Conservation (phyloP, 1,140 invertebrate species). For the Oncopeltus fasciatus region DNA sequence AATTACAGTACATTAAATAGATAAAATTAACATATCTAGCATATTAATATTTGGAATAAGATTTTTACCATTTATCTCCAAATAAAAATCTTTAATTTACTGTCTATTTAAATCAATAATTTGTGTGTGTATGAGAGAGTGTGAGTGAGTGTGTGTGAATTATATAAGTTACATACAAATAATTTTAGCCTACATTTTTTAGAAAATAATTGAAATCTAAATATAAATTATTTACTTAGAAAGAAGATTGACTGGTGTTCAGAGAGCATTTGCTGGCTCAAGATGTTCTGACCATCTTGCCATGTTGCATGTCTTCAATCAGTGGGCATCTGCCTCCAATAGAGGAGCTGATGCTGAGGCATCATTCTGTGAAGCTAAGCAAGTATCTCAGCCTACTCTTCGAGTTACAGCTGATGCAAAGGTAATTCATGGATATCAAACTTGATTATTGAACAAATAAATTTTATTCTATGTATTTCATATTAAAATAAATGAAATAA, state of each 20-base stretch:
- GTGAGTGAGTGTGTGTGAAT: background rate
- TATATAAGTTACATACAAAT: too few relatives aligned
- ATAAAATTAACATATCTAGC: too few relatives aligned
- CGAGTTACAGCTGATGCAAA: conserved; percentile 84
- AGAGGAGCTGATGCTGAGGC: conserved; percentile 67
- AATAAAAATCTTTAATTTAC: too few relatives aligned
- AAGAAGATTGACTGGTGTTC: conserved; percentile 52
- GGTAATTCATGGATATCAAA: too few relatives aligned
- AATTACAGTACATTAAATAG: too few relatives aligned
- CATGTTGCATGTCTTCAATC: conserved; percentile 79
- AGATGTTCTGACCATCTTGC: conserved; percentile 89
- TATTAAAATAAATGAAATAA: too few relatives aligned
- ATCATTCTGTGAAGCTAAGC: conserved; percentile 80
- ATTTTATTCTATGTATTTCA: too few relatives aligned
- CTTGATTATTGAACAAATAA: too few relatives aligned
- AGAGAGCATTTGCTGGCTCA: conserved; percentile 68
- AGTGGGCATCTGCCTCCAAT: conserved; percentile 65
- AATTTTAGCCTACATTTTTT: background rate
- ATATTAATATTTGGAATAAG: too few relatives aligned
- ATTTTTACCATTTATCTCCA: too few relatives aligned
- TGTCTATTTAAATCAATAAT: background rate
- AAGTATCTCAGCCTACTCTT: conserved; percentile 73
- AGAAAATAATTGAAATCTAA: background rate
- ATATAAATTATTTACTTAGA: conserved; percentile 28
- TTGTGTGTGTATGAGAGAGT: background rate